Conservation (phyloP, 2,113 vertebrate species). For the Balaenoptera acutorostrata region DNA sequence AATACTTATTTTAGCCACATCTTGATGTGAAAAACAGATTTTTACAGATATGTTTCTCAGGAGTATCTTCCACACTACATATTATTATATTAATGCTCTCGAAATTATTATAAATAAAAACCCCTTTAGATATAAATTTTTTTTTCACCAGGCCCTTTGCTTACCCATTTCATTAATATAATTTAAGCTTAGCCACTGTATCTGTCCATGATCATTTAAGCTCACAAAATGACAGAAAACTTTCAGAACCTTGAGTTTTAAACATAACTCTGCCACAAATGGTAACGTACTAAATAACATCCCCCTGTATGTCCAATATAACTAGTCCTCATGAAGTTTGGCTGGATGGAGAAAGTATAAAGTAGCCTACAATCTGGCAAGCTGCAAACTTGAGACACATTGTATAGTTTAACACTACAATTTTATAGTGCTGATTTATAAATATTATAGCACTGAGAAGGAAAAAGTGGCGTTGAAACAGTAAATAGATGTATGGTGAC, state of each 20-base stretch:
- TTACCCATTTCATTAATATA: neutral
- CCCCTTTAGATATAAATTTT: neutral
- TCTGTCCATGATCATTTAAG: neutral
- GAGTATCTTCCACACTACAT: neutral
- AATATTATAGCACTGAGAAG: neutral
- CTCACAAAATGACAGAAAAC: neutral
- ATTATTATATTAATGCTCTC: neutral
- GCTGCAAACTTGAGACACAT: neutral
- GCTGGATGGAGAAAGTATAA: slow-evolving; percentile 8
- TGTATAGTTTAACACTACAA: neutral
- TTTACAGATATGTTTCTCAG: neutral
- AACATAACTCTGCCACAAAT: neutral
- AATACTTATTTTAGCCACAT: neutral
- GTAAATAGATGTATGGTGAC: neutral
- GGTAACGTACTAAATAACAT: neutral
- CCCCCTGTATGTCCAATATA: neutral
- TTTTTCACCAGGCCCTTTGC: neutral
- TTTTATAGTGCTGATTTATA: neutral
- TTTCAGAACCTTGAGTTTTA: neutral
- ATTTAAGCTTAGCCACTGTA: neutral
- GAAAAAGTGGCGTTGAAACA: neutral
- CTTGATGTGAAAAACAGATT: neutral
- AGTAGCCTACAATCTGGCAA: neutral
- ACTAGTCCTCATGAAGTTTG: neutral
- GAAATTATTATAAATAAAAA: neutral